Percentiles rank a stretch among this genome's conserved stretches.
phyloP scores from a whole-genome alignment of 1,140 invertebrate genomes.

The Cotesia vestalis region DNA sequence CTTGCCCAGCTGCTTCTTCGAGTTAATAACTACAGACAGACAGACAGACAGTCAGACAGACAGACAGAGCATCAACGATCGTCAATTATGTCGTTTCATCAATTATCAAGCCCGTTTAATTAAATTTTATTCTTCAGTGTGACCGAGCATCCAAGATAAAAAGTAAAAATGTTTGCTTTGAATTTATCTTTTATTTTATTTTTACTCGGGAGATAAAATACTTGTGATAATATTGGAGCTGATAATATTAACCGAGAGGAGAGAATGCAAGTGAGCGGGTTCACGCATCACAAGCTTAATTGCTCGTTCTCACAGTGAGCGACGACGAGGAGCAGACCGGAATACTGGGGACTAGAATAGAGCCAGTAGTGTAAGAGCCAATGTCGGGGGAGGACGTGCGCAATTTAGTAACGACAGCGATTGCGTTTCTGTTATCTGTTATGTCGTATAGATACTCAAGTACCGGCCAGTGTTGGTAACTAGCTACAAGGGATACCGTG shows the following conservation, averaged over 20 bases:
- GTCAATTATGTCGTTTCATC: too few species aligned
- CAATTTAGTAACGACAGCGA: conserved; percentile 36
- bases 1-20: background rate
- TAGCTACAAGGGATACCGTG: background rate
- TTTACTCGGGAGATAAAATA: too few species aligned
- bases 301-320: conserved; percentile 21
- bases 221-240: too few species aligned
- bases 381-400: conserved; percentile 28
- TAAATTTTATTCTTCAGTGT: too few species aligned
- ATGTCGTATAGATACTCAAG: conserved; percentile 18
- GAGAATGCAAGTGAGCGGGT: too few species aligned
- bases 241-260: too few species aligned
- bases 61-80: too few species aligned
- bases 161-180: too few species aligned
- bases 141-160: too few species aligned
- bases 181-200: too few species aligned
- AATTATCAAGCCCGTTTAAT: too few species aligned
- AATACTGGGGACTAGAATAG: background rate
- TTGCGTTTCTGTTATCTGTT: conserved; percentile 29
- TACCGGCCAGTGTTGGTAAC: too few species aligned
- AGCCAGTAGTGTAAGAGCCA: background rate
- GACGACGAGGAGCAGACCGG: background rate
- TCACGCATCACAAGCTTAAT: conserved; percentile 30
- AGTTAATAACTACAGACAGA: background rate
- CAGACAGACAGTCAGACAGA: background rate